A percentile compares a stretch with the other conserved stretches of the same genome.
These are phyloP conservation scores for Napeogenes sylphis DNA, from an alignment of 2,888 invertebrate genomes.

Conservation along the genomic window DNA sequence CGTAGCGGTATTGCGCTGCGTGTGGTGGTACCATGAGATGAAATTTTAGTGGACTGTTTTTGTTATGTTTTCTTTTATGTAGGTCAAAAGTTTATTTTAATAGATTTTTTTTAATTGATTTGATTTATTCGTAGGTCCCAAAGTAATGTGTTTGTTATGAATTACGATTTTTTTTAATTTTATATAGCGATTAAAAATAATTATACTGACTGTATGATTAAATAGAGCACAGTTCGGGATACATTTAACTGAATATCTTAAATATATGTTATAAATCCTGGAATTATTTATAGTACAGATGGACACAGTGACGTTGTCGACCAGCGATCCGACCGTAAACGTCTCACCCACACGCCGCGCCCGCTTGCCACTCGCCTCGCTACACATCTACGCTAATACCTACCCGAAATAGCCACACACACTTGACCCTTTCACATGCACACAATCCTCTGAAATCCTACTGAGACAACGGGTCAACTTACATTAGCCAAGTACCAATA, in stretches of 20 bases:
- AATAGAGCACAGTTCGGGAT: no score
- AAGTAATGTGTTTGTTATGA: no score
- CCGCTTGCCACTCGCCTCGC: conserved; percentile 66
- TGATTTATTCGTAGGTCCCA: no score
- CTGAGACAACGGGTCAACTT: conserved; percentile 42
- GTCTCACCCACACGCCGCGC: conserved; percentile 75
- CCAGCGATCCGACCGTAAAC: conserved; percentile 76
- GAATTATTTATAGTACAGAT: conserved; percentile 28
- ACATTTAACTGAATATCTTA: no score
- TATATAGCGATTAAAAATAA: no score
- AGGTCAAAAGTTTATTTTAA: no score
- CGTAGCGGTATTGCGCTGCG: conserved; percentile 71
- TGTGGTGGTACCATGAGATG: conserved; percentile 35
- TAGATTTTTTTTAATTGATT: no score
- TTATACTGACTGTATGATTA: no score
- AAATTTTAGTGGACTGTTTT: conserved; percentile 2
- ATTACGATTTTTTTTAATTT: no score
- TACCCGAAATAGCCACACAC: conserved; percentile 43
- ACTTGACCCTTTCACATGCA: conserved; percentile 42
- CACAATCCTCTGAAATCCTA: conserved; percentile 28
- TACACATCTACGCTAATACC: conserved; percentile 68
- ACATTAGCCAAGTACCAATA: conserved; percentile 55
- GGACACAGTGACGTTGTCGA: conserved; percentile 61
- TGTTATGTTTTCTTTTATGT: no score
- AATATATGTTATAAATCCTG: not conserved